These are phyloP conservation scores for Acanthiza pusilla DNA, from an alignment of 2,797 vertebrate species.

Conservation along the genomic window DNA sequence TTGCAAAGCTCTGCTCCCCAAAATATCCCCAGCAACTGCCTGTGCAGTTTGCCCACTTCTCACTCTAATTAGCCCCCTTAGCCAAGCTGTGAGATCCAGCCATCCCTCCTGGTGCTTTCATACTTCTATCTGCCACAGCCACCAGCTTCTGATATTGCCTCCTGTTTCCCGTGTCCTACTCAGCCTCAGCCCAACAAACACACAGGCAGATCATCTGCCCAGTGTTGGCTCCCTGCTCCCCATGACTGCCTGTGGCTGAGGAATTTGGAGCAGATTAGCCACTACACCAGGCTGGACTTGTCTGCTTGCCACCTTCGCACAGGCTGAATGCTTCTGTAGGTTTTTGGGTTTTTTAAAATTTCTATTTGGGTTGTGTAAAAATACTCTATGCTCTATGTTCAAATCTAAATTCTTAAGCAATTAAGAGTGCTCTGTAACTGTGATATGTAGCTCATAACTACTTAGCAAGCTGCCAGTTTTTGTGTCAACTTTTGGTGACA, in stretches of 20 bases:
- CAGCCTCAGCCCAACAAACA: not conserved
- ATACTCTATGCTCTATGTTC: not conserved
- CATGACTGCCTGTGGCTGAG: not conserved
- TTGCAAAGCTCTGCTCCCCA: not conserved
- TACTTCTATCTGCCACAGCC: rapidly evolving
- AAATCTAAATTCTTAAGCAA: not conserved
- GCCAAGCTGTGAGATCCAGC: not conserved
- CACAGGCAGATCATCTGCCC: rapidly evolving
- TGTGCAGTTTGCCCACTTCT: not conserved
- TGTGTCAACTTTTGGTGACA: not conserved
- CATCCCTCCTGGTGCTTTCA: rapidly evolving
- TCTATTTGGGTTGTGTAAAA: not conserved
- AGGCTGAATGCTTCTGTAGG: not conserved
- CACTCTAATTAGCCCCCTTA: not conserved
- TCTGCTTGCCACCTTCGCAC: not conserved
- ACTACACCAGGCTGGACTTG: not conserved
- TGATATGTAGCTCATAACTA: not conserved
- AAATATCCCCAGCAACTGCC: not conserved
- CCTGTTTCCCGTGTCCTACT: rapidly evolving
- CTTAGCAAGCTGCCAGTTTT: not conserved
- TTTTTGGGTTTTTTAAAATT: not conserved
- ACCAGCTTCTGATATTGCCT: not conserved
- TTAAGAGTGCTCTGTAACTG: not conserved
- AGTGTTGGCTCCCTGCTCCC: not conserved
- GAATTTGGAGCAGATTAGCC: not conserved